Percentiles rank a stretch among this genome's conserved stretches.
Evolutionary conservation across 2,888 invertebrate genomes (phyloP).

Genomic region (Pristionchus maxplancki): DNA sequence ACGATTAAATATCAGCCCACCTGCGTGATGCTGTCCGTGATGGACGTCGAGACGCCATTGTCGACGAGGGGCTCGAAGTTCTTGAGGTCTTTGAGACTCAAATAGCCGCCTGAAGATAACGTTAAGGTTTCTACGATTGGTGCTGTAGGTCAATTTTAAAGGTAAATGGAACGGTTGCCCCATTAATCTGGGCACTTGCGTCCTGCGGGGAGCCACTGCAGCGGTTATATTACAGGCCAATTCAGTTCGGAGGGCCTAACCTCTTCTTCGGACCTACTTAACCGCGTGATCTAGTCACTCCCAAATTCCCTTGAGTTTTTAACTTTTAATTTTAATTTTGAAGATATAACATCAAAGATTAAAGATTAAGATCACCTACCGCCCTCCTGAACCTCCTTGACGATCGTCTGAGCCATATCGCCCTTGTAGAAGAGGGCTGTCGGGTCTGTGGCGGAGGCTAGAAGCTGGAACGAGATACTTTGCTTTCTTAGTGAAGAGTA

Average conservation of each 20-base stretch:
- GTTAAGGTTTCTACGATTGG: too few relatives aligned
- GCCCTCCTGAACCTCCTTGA: slow-evolving; percentile 63
- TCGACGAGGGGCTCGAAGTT: neutral
- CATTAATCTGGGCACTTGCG: too few relatives aligned
- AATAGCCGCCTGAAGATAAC: slow-evolving; percentile 62
- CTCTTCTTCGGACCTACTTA: too few relatives aligned
- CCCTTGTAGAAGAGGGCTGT: slow-evolving; percentile 73
- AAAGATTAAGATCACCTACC: neutral
- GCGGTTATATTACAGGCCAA: too few relatives aligned
- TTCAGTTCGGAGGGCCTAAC: too few relatives aligned
- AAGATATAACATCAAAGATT: slow-evolving; percentile 32
- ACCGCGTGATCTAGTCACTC: too few relatives aligned
- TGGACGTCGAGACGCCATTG: slow-evolving; percentile 54
- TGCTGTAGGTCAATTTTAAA: too few relatives aligned
- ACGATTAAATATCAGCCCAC: slow-evolving; percentile 49
- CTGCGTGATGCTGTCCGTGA: slow-evolving; percentile 60
- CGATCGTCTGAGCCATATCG: slow-evolving; percentile 76
- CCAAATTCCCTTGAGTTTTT: too few relatives aligned
- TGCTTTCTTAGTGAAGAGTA: neutral
- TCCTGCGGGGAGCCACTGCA: too few relatives aligned
- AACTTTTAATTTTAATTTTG: too few relatives aligned
- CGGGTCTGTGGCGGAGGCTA: neutral
- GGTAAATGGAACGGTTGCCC: too few relatives aligned
- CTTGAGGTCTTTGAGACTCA: slow-evolving; percentile 59
- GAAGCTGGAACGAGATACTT: neutral